A percentile compares a stretch with the other conserved stretches of the same genome.
Conservation (phyloP, 2,888 invertebrate species). For the Lottia scabra region DNA sequence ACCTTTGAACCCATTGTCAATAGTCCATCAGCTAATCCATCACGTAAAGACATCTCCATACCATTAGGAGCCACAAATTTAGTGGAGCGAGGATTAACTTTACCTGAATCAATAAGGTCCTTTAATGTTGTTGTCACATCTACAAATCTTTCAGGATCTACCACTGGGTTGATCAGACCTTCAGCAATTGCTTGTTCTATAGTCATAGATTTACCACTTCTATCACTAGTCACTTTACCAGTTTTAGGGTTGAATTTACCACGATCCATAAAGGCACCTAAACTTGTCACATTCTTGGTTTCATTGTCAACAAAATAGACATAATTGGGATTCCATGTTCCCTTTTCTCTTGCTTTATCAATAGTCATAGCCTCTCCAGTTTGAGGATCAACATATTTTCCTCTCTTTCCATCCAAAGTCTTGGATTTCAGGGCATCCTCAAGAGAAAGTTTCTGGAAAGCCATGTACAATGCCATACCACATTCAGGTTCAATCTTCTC, state of each 20-base stretch:
- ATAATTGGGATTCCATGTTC: conserved; percentile 66
- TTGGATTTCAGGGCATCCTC: conserved; percentile 64
- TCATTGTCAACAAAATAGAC: conserved; percentile 63
- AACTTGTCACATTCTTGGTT: conserved; percentile 54
- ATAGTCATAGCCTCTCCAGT: conserved; percentile 74
- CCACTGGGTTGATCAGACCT: conserved; percentile 72
- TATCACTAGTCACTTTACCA: conserved; percentile 76
- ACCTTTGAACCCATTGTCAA: conserved; percentile 78
- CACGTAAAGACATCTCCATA: conserved; percentile 71
- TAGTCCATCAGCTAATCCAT: conserved; percentile 79
- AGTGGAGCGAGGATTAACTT: conserved; percentile 55
- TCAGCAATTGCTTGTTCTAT: conserved; percentile 83
- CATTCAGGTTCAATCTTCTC: conserved; percentile 51
- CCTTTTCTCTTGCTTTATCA: conserved; percentile 79
- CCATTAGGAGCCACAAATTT: conserved; percentile 69
- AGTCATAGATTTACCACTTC: conserved; percentile 75
- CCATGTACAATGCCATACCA: conserved; percentile 52
- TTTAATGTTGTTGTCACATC: conserved; percentile 55
- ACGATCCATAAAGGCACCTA: conserved; percentile 53
- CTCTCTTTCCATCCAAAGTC: conserved; percentile 69
- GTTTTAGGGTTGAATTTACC: conserved; percentile 75
- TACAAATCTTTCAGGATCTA: conserved; percentile 54
- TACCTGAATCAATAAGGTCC: conserved; percentile 57
- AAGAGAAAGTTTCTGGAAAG: conserved; percentile 67
- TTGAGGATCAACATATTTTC: conserved; percentile 66